Base-by-base conservation (phyloP, 1,140 invertebrate genomes). In the Brachionus rubens region DNA sequence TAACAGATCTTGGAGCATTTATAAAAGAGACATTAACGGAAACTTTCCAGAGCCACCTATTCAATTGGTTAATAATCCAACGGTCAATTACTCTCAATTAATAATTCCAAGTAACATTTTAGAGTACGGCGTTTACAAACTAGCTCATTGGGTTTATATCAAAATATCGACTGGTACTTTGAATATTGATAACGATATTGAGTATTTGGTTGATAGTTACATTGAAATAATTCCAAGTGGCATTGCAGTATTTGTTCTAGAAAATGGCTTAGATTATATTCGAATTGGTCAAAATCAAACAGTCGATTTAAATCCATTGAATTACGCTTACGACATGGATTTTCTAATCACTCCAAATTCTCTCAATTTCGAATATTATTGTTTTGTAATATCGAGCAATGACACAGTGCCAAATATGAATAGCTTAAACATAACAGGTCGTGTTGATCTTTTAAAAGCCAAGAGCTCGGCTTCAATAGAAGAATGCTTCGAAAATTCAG, bases 321-420 rank as follows among this genome's bases (percentile, higher is more conserved):
- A 33, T 30, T 50, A 70, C 46, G 24, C 67, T 6, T 70, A 70
- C 21, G 67, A 70, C 33, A 70, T 70, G 24, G 67, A 70, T 26
- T 47, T 50, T 48, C 28, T 70, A n/a, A 41, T 70, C 7, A 10
- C 40, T 16, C 1, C 67, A 50, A 26, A 30, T 14, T 46, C 16
- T 2, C 41, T 70, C 12, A 30, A 70, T 4, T 70, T 21, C 21
- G 16, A 46, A 1, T 70, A 46, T 46, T 33, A 1, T n/a, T n/a
- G n/a, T n/a, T n/a, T n/a, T n/a, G n/a, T n/a, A n/a, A n/a, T n/a
- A n/a, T n/a, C n/a, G n/a, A 62, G 36, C 14, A 40, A 16, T 21
- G 36, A 16, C 4, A 30, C 16, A 19, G 36, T n/a, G 4, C 19
- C 36, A 2, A 30, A 62, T 9, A 26, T 36, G 9, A 40, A 36